Percentiles rank a stretch among this genome's conserved stretches.
Evolutionary conservation across 2,797 vertebrate genomes (phyloP).

Genomic region (Danio kyathit): DNA sequence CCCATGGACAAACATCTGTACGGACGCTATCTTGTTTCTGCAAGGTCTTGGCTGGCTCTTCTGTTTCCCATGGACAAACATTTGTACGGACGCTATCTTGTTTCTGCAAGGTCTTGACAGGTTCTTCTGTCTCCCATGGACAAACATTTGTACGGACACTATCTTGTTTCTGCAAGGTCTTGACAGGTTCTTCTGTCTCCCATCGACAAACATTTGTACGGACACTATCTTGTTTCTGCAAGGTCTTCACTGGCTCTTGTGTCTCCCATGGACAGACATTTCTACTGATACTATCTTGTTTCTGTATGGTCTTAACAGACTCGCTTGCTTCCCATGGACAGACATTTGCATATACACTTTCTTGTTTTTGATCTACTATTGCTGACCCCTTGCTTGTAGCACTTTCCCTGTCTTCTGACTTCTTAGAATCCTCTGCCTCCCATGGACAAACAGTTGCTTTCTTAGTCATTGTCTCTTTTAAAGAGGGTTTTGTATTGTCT

Average conservation of each 20-base stretch:
- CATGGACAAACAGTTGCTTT: constrained; percentile 45
- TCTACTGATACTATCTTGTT: accelerated
- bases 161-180: neutral
- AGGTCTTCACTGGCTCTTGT: neutral
- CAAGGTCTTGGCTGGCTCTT: neutral
- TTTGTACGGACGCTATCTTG: accelerated
- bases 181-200: constrained; percentile 17
- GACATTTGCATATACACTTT: neutral
- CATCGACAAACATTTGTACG: neutral
- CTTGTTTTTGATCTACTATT: constrained; percentile 61
- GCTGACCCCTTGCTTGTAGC: neutral
- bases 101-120: neutral
- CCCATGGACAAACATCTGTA: constrained; percentile 51
- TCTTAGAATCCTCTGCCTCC: constrained; percentile 29
- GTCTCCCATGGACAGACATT: constrained; percentile 47
- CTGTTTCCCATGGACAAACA: constrained; percentile 66
- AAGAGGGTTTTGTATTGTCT: constrained; percentile 27
- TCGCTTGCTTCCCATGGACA: constrained; percentile 33
- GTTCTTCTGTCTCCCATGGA: constrained; percentile 47
- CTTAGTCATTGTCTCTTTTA: constrained; percentile 58
- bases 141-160: accelerated
- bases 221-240: neutral
- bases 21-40: constrained; percentile 6
- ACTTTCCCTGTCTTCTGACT: constrained; percentile 4
- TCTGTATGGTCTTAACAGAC: neutral